Base-by-base conservation (phyloP, 64 coral and sea anemone genomes). In the Trachythela sp. region DNA sequence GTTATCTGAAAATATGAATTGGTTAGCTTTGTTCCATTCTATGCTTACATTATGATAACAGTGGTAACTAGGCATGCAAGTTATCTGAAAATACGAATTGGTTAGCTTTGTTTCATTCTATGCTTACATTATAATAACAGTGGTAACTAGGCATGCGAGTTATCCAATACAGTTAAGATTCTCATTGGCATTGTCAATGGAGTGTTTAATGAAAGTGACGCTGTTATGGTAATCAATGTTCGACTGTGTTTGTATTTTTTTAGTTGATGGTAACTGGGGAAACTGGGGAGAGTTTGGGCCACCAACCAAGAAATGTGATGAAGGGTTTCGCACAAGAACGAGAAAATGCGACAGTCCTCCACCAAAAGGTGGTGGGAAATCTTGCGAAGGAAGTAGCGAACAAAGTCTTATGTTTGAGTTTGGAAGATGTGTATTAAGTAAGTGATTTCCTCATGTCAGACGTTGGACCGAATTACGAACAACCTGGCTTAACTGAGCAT, bases 251-350 rank as follows among this genome's bases (percentile, higher is more conserved):
- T n/a, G 13, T n/a, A 8, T 5, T 1, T 22, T 20, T 64, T n/a
- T 26, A 64, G 75, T 80, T 0, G 34, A 80, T 80, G 75, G 75
- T 30, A 80, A 80, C 20, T 80, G 75, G 75, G 75, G 75, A 14
- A 80, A 39, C 75, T 80, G 75, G 75, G 75, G 75, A 30, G 34
- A 80, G 2, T 36, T 80, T 80, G 75, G 75, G 0, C 33, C 31
- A 80, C 1, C 33, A 15, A 80, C 20, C 75, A 35, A 39, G 30
- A 29, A n/a, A 35, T 80, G 75, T 22, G 37, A 80, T 29, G 75
- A 80, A 22, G 75, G 31, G 33, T 37, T 80, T 80, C 75, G 37
- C 0, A 6, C 8, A 30, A 36, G 75, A 2, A 80, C 2, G 20
- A 35, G 75, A 37, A 13, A 14, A 15, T 80, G 75, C 2, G 35